A percentile compares a stretch with the other conserved stretches of the same genome.
Conservation (phyloP, 2,888 invertebrate genomes). For the Hesperia comma region DNA sequence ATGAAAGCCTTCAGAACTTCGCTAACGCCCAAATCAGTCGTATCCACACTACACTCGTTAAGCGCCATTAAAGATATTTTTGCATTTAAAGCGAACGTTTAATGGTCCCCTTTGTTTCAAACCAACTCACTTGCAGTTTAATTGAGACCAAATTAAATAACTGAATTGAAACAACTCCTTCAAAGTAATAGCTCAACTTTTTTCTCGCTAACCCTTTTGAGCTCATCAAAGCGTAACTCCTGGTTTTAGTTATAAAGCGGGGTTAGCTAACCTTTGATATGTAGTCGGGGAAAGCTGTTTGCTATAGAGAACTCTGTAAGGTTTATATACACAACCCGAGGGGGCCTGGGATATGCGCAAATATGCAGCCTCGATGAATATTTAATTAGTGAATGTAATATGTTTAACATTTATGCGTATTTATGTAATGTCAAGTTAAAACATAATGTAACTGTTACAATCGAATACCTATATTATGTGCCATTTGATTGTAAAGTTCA, state of each 20-base stretch:
- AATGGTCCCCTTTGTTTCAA: conserved; percentile 59
- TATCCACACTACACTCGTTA: conserved; percentile 49
- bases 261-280: conserved; percentile 11
- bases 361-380: not conserved
- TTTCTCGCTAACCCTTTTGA: conserved; percentile 2
- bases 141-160: conserved; percentile 38
- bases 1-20: not conserved
- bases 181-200: conserved; percentile 27
- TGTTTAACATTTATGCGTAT: too few species aligned
- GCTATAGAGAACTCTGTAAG: not conserved
- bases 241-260: conserved; percentile 15
- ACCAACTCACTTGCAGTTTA: conserved; percentile 48
- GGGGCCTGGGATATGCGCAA: not conserved
- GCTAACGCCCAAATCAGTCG: not conserved
- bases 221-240: conserved; percentile 20
- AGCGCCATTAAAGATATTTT: conserved; percentile 55
- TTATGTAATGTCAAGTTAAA: too few species aligned
- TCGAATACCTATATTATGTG: too few species aligned
- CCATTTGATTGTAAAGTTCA: too few species aligned
- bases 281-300: not conserved
- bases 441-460: too few species aligned
- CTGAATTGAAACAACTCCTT: conserved; percentile 35
- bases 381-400: not conserved
- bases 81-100: conserved; percentile 63
- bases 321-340: not conserved